These are phyloP conservation scores for Heliocidaris erythrogramma DNA, from an alignment of 35 echinoderm and acorn worm genomes.

Conservation along the genomic window DNA sequence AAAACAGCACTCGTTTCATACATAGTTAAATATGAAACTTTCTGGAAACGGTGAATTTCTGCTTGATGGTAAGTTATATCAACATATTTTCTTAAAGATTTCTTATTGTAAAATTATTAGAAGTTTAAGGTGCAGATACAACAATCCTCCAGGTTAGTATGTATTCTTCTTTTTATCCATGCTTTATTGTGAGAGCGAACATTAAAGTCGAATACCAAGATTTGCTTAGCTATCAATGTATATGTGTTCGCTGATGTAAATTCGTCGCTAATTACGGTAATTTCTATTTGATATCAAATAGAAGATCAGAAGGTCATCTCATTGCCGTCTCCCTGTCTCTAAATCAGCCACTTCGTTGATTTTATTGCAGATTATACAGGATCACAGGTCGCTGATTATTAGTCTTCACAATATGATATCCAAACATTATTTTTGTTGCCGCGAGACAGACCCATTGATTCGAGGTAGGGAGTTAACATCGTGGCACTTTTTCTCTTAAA, in stretches of 20 bases:
- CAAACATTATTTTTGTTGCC: background rate
- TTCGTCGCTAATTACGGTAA: background rate
- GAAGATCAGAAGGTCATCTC: background rate
- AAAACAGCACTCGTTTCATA: too few relatives aligned
- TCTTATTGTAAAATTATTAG: too few relatives aligned
- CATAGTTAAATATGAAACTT: too few relatives aligned
- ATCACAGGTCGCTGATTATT: background rate
- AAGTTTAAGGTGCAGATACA: background rate
- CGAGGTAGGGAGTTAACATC: background rate
- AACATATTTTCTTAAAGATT: too few relatives aligned
- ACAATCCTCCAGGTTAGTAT: background rate
- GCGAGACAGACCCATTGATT: background rate
- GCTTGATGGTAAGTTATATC: too few relatives aligned
- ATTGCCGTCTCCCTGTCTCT: background rate
- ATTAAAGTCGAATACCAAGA: background rate
- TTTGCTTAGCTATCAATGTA: background rate
- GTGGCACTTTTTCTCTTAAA: background rate
- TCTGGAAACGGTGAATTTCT: too few relatives aligned
- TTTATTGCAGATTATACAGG: background rate
- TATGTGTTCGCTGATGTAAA: background rate
- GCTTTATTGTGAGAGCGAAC: background rate
- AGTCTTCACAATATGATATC: background rate
- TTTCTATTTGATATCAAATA: conserved; percentile 19
- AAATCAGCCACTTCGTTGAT: background rate
- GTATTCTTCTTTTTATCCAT: background rate